Evolutionary conservation across 2,888 invertebrate genomes (phyloP).

Genomic region (Blastobasis adustella): DNA sequence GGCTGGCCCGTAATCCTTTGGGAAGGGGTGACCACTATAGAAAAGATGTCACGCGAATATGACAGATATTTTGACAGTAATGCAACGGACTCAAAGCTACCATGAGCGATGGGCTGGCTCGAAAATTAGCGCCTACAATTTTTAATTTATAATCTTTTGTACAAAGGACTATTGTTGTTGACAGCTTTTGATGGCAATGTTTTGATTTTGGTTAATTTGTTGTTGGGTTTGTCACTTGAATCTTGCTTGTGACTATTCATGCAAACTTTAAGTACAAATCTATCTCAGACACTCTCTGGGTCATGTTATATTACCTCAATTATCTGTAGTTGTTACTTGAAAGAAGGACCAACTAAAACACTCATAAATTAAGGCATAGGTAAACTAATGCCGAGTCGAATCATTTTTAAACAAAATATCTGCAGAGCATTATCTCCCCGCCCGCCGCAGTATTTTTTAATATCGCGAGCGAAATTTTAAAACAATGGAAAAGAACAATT

Average conservation of each 20-base stretch:
- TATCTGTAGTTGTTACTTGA: no score
- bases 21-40: constrained; percentile 20
- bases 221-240: background rate
- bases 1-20: constrained; percentile 39
- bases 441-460: no score
- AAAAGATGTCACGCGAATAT: constrained; percentile 70
- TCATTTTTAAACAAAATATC: no score
- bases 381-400: no score
- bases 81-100: constrained; percentile 56
- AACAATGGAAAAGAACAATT: no score
- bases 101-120: constrained; percentile 24
- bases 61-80: constrained; percentile 75
- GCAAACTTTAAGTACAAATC: no score
- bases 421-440: no score
- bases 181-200: background rate
- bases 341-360: no score
- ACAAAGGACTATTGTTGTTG: background rate
- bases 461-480: no score
- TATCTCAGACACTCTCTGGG: no score
- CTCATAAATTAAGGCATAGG: no score
- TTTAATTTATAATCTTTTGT: constrained; percentile 12
- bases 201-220: background rate
- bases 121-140: constrained; percentile 36
- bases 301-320: no score
- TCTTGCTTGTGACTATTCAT: background rate